Evolutionary conservation across 2,797 vertebrate genomes (phyloP), one percentile per base, ranked within the genome.

Genomic region (Aotus griseimembra): DNA sequence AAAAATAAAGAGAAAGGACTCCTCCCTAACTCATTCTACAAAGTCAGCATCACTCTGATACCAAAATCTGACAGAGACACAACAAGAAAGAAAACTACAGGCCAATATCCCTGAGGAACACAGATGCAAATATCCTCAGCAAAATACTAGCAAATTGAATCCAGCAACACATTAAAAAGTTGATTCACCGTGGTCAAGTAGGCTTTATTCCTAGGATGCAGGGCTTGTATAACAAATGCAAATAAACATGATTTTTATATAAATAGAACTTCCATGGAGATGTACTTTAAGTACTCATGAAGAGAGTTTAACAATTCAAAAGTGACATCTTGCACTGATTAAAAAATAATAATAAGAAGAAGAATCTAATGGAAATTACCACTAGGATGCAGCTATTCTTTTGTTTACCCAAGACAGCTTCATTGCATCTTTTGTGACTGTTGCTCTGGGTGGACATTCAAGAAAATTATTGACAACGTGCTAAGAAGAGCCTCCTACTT

Each of bases 291-390:
- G 57, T 46, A 17, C 4, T 80, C 33, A 72, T 17, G 13, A 89
- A 79, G 52, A 88, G 10, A 93, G 7, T 64, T 89, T 79, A 86
- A 72, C 14, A 58, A 83, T 20, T 86, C 82, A 73, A 96, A 92
- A 92, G n/a, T 82, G 76, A 79, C 26, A 86, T 55, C 7, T n/a
- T 89, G 19, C 89, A 44, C 36, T 28, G 26, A 50, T 30, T 48
- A 52, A 46, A 77, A 76, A 81, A 58, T 58, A 48, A 72, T 30
- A 61, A 15, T 7, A 67, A 55, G 0, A 67, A 67, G 15, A 77
- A 93, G 50, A 92, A 67, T 75, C 9, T 5, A 81, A 12, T 57
- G 8, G 10, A 79, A 97, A 48, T 52, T 79, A 33, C 6, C 1
- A 14, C 28, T n/a, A 93, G 9, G 6, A n/a, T 86, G 9, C 30